phyloP scores from a whole-genome alignment of 2,797 vertebrate species.

The Paramormyrops hopkinsi region DNA sequence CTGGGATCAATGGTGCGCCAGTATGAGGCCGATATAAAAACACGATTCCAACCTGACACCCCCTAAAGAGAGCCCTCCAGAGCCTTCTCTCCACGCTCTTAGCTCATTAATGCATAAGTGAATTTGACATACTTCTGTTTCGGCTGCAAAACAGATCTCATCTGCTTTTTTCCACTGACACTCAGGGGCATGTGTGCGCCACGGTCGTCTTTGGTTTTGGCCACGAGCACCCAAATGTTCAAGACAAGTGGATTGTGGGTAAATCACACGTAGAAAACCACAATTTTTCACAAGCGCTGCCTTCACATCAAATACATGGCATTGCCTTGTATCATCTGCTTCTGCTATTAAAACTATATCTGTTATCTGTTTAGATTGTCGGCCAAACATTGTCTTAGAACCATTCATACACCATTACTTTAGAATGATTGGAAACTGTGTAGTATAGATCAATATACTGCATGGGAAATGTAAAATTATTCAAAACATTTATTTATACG shows the following conservation, averaged over 20 bases:
- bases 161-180: neutral
- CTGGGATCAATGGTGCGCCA: slow-evolving; percentile 95
- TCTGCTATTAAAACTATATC: neutral
- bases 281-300: neutral
- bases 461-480: neutral
- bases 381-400: neutral
- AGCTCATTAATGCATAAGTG: slow-evolving; percentile 47
- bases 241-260: neutral
- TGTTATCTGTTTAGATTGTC: neutral
- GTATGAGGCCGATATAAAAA: slow-evolving; percentile 84
- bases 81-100: slow-evolving; percentile 57
- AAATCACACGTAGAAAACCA: neutral
- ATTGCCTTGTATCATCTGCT: neutral
- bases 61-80: slow-evolving; percentile 47
- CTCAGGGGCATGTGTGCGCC: neutral
- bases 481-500: neutral
- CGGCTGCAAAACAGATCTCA: slow-evolving; percentile 28
- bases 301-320: neutral
- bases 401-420: neutral
- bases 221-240: neutral
- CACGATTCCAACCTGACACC: slow-evolving; percentile 73
- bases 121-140: slow-evolving; percentile 45
- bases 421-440: neutral
- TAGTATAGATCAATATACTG: neutral
- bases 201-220: neutral